Evolutionary conservation across 2,888 invertebrate genomes (phyloP).

Genomic region (Drosophila picticornis): DNA sequence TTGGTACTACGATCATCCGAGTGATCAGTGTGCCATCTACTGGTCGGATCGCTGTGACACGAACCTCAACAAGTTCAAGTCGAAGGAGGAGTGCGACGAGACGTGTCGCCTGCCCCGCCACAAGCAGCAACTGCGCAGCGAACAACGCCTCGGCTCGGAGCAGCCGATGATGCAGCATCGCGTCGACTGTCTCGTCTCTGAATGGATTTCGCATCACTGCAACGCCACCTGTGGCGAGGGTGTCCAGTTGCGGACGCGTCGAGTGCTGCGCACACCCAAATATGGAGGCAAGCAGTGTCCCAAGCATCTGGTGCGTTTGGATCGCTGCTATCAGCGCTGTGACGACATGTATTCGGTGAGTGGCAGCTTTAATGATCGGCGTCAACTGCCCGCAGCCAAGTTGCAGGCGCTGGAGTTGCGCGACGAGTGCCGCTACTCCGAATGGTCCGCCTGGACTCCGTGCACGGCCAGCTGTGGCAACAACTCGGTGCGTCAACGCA

Average conservation of each 20-base stretch:
- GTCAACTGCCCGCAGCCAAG: constrained; percentile 53
- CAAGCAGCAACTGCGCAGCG: constrained; percentile 72
- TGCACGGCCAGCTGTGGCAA: constrained; percentile 89
- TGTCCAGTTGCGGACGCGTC: constrained; percentile 85
- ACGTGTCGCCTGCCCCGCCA: constrained; percentile 86
- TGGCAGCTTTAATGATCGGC: constrained; percentile 60
- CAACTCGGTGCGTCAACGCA: constrained; percentile 86
- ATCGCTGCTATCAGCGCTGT: constrained; percentile 84
- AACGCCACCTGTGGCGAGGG: constrained; percentile 86
- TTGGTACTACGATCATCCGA: constrained; percentile 93
- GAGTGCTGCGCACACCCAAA: constrained; percentile 85
- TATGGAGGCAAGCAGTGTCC: constrained; percentile 87
- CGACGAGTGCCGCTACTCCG: constrained; percentile 87
- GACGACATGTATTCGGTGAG: constrained; percentile 82
- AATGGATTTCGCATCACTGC: constrained; percentile 86
- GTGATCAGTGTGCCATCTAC: constrained; percentile 92
- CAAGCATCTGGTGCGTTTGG: constrained; percentile 84
- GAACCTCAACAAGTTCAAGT: constrained; percentile 94
- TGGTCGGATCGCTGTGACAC: constrained; percentile 94
- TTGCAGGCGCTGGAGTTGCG: constrained; percentile 48
- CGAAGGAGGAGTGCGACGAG: constrained; percentile 89
- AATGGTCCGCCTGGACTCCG: constrained; percentile 90
- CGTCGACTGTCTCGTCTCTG: constrained; percentile 86
- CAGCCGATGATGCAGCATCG: constrained; percentile 65
- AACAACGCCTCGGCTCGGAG: constrained; percentile 57